Conservation (phyloP, 2,888 invertebrate genomes). For the Lithophane socia region DNA sequence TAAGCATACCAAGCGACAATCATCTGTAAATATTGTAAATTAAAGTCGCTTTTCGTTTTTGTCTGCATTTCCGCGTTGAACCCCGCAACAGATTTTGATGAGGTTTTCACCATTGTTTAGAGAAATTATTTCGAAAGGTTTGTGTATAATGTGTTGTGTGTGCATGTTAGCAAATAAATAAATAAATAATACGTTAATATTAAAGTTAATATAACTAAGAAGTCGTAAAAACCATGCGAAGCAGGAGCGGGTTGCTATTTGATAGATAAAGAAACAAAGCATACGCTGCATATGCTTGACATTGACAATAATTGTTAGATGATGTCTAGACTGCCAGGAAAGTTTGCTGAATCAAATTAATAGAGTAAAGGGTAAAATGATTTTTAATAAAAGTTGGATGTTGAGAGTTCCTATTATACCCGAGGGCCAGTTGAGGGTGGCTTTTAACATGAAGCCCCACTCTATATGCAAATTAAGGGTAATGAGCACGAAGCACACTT, state of each 20-base stretch:
- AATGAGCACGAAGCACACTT: slow-evolving; percentile 64
- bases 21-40: background rate
- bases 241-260: background rate
- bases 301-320: slow-evolving; percentile 27
- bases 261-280: slow-evolving; percentile 37
- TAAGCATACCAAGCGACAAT: slow-evolving; percentile 8
- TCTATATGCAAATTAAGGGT: slow-evolving; percentile 74
- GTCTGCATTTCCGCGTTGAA: too few species aligned
- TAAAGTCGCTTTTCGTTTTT: too few species aligned
- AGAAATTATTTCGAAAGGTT: too few species aligned
- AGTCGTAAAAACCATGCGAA: too few species aligned
- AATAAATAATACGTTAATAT: too few species aligned
- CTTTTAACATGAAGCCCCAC: slow-evolving; percentile 65
- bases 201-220: too few species aligned
- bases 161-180: too few species aligned
- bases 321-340: slow-evolving; percentile 41
- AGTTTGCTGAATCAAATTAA: slow-evolving; percentile 45
- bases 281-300: slow-evolving; percentile 10
- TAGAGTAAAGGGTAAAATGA: slow-evolving; percentile 46
- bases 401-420: slow-evolving; percentile 54
- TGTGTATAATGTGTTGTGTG: too few species aligned
- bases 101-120: too few species aligned
- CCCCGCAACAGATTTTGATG: too few species aligned
- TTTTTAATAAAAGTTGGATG: slow-evolving; percentile 60
- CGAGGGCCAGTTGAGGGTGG: slow-evolving; percentile 58